Conservation (phyloP, 2,888 invertebrate species). For the Cheilosia soror region DNA sequence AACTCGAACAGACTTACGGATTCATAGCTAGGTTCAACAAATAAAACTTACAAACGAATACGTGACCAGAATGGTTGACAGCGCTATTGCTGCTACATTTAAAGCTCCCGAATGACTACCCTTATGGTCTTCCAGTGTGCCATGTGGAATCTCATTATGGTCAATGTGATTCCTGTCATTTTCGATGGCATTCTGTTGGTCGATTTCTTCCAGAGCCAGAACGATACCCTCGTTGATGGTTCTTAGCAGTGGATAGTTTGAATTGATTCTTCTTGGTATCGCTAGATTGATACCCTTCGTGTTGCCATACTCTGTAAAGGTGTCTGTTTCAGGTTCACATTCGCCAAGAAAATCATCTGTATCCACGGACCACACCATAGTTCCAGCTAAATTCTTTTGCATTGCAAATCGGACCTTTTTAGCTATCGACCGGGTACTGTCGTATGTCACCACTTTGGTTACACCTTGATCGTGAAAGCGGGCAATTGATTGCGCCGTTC, state of each 20-base stretch:
- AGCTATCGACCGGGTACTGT: slow-evolving; percentile 89
- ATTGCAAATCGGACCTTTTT: slow-evolving; percentile 89
- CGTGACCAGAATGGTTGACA: slow-evolving; percentile 70
- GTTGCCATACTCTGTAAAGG: slow-evolving; percentile 84
- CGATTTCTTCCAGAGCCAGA: slow-evolving; percentile 84
- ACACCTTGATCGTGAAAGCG: slow-evolving; percentile 87
- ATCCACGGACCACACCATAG: slow-evolving; percentile 95
- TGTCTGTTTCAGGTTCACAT: slow-evolving; percentile 85
- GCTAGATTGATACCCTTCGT: slow-evolving; percentile 73
- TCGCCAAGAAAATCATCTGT: slow-evolving; percentile 93
- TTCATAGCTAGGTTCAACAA: slow-evolving; percentile 57
- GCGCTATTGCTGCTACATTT: slow-evolving; percentile 54
- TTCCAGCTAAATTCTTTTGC: slow-evolving; percentile 88
- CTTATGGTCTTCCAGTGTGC: slow-evolving; percentile 79
- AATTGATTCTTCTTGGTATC: slow-evolving; percentile 80
- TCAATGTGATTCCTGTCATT: slow-evolving; percentile 77
- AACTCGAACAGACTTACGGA: slow-evolving; percentile 59
- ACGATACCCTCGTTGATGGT: slow-evolving; percentile 88
- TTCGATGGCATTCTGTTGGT: slow-evolving; percentile 82
- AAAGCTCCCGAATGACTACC: slow-evolving; percentile 74
- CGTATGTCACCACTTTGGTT: slow-evolving; percentile 89
- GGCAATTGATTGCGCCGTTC: slow-evolving; percentile 83
- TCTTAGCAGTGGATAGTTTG: slow-evolving; percentile 89
- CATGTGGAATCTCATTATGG: slow-evolving; percentile 84
- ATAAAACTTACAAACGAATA: slow-evolving; percentile 70